Base-by-base conservation (phyloP, 2,888 invertebrate species). In the Cheiracanthium punctorium region DNA sequence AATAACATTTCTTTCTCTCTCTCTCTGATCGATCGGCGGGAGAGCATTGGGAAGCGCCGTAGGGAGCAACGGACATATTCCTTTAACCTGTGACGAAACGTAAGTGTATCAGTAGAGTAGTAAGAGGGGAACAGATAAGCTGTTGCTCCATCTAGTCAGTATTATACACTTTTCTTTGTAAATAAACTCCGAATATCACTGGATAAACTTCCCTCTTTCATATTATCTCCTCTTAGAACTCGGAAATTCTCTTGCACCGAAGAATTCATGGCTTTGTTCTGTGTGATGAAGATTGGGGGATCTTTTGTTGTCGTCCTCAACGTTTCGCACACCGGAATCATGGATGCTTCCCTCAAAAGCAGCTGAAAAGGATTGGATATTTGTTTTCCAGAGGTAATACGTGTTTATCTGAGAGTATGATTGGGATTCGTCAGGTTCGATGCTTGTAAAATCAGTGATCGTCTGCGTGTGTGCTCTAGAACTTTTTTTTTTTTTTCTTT, bases 31-130 rank as follows among this genome's bases (percentile, higher is more conserved):
- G 82, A 84, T 84, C 72, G 65, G 72, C 33, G 30, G n/a, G n/a
- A 32, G 64, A 64, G 58, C 48, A 24, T 33, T 7, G 80, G 65
- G 65, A 65, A 52, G 77, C 64, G 76, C 76, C 64, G 71, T 64
- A 24, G 71, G 69, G 77, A 48, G 58, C 65, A 71, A 52, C 58
- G 75, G 74, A 69, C 67, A 79, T 72, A 67, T 67, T 79, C 77
- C 37, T 41, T 79, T 85, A 85, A 85, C 84, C 84, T 85, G 84
- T 85, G 79, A 79, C 20, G 69, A 82, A 41, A 43, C 65, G 52
- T 64, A 48, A 82, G 71, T 76, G 82, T 72, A 82, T 77, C 82
- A 84, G 84, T 85, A 85, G 84, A 79, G 77, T 85, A 85, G 84
- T 74, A 65, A 79, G 84, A 74, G 79, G 64, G 73, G 79, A 37